These are phyloP conservation scores for Chymomyza procnemis DNA, from an alignment of 2,888 invertebrate species.

Conservation along the genomic window DNA sequence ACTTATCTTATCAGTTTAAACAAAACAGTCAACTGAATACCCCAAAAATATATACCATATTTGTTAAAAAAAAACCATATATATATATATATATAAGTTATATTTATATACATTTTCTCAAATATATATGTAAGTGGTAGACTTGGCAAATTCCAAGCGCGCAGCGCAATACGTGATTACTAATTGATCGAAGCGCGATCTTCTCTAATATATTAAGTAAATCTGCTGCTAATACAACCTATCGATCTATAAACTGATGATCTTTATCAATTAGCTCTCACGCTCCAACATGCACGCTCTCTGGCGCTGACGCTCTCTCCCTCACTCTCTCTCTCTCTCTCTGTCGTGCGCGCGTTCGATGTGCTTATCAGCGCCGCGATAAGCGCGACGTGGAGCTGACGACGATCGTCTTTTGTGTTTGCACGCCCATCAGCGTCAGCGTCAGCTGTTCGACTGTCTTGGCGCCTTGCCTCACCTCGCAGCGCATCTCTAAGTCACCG, in stretches of 20 bases:
- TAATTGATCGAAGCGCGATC: background rate
- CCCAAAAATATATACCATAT: background rate
- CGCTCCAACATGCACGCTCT: background rate
- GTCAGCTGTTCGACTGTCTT: constrained; percentile 27
- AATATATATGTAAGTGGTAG: background rate
- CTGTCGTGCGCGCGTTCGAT: too few relatives aligned
- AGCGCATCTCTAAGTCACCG: background rate
- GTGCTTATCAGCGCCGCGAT: background rate
- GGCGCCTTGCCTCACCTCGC: background rate
- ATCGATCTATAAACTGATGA: background rate
- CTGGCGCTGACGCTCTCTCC: background rate
- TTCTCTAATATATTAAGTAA: background rate
- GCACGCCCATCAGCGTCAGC: constrained; percentile 18
- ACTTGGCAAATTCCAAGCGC: background rate
- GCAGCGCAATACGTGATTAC: background rate
- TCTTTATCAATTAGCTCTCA: background rate
- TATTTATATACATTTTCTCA: background rate
- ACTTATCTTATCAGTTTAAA: constrained; percentile 8
- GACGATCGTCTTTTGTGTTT: background rate
- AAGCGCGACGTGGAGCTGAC: background rate
- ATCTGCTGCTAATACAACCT: background rate
- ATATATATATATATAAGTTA: background rate
- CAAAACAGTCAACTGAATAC: background rate
- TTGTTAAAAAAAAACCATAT: background rate
- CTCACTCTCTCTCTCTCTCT: background rate